Evolutionary conservation across 1,140 invertebrate genomes (phyloP), one percentile per base, ranked within the genome.

Genomic region (Trachymyrmex cornetzi): DNA sequence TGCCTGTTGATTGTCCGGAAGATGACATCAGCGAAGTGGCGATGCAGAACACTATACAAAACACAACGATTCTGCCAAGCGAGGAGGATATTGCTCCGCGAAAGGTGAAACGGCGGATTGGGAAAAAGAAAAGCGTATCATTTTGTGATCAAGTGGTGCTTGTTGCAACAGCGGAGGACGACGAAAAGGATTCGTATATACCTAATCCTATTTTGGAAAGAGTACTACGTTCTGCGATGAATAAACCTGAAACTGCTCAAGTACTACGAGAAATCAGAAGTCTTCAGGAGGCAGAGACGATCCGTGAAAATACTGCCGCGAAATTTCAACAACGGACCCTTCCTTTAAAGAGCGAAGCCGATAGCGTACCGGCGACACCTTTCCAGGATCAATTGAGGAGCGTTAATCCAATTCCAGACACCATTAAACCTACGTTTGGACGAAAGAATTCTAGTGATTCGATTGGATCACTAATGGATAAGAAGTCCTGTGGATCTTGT

Each of bases 61-160:
- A 95, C 48, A 95, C 94, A 11, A 93, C 93, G 0, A 95, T 95
- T 66, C 67, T 95, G 6, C 94, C 94, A 0, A 94, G 86, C 67
- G 95, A 95, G 63, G 94, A 95, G 1, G 95, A 95, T 48, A 94
- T 95, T 30, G 91, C 92, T 3, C 94, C 93, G 22, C 92, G 90
- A 61, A 95, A 94, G 61, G 91, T 93, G 1, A 96, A 96, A 88
- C 96, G 97, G 77, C 96, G 96, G 9, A 92, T 95, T 38, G 95
- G 95, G 0, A 98, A 98, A 93, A 99, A 99, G 96, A 99, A 99
- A 94, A 98, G 98, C 90, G 98, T 99, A 1, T 98, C 98, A 0
- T 99, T 99, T 94, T 99, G 98, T 91, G 98, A 99, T 93, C 98
- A 99, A 95, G 98, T 99, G 0, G 98, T 98, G 81, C 95, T 99